phyloP scores from a whole-genome alignment of 64 coral and sea anemone species.

The Montipora efflorescens region DNA sequence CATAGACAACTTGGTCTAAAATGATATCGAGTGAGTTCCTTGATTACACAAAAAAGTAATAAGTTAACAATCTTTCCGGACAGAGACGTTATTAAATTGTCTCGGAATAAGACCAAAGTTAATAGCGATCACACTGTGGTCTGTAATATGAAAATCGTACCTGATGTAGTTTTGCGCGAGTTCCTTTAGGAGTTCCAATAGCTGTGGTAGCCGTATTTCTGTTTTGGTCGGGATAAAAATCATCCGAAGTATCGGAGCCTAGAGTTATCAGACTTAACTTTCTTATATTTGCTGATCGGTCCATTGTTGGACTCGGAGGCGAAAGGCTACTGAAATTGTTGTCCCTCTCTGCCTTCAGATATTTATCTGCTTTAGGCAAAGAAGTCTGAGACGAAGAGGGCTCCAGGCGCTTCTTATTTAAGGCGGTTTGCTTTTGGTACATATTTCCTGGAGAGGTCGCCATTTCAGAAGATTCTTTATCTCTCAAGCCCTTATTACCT shows the following conservation, averaged over 20 bases:
- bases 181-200: not conserved
- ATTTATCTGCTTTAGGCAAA: not conserved
- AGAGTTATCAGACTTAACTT: constrained; percentile 31
- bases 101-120: not conserved
- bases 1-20: no score
- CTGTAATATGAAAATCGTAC: not conserved
- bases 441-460: constrained; percentile 24
- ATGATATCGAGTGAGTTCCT: not conserved
- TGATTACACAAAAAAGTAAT: not conserved
- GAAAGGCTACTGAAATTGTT: not conserved
- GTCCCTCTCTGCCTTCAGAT: constrained; percentile 5
- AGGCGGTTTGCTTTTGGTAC: not conserved
- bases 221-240: not conserved
- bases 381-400: not conserved
- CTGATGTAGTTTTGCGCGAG: not conserved
- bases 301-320: not conserved
- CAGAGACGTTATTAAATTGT: not conserved
- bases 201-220: not conserved
- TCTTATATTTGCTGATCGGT: constrained; percentile 8
- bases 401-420: constrained; percentile 10
- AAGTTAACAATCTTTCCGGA: not conserved
- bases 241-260: constrained; percentile 7
- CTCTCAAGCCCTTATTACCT: not conserved
- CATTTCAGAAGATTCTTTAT: not conserved
- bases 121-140: not conserved